These are phyloP conservation scores for Trichoplusia ni DNA, from an alignment of 1,140 invertebrate genomes.

Conservation along the genomic window DNA sequence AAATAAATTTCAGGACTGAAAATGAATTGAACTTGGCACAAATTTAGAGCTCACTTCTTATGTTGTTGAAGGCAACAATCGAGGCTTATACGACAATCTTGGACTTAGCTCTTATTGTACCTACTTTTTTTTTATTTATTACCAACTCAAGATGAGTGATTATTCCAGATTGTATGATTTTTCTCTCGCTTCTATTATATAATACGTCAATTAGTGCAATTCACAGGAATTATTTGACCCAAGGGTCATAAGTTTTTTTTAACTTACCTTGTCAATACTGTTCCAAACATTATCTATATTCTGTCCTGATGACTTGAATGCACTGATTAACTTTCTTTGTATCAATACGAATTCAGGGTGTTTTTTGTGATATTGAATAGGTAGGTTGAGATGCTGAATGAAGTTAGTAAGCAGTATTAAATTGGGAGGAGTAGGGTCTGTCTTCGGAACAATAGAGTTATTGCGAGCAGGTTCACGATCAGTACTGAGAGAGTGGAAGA, in stretches of 20 bases:
- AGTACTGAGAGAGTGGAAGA: conserved; percentile 67
- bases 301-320: conserved; percentile 56
- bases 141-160: too few relatives aligned
- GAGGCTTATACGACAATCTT: too few relatives aligned
- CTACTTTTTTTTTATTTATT: too few relatives aligned
- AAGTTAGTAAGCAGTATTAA: conserved; percentile 68
- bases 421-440: conserved; percentile 53
- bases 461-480: conserved; percentile 48
- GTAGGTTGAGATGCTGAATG: conserved; percentile 67
- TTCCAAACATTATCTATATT: conserved; percentile 53
- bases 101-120: too few relatives aligned
- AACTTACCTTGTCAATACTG: conserved; percentile 61
- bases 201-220: too few relatives aligned
- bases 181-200: too few relatives aligned
- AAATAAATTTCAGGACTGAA: too few relatives aligned
- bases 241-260: not conserved
- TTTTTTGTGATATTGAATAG: conserved; percentile 61
- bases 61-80: too few relatives aligned
- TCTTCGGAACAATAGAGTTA: conserved; percentile 54
- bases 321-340: conserved; percentile 56
- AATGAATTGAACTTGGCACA: too few relatives aligned
- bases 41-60: too few relatives aligned
- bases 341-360: conserved; percentile 57
- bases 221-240: too few relatives aligned
- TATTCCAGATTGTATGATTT: too few relatives aligned